Evolutionary conservation across 1,140 invertebrate species (phyloP), one percentile per base, ranked within the genome.

Genomic region (Zaprionus vittiger): DNA sequence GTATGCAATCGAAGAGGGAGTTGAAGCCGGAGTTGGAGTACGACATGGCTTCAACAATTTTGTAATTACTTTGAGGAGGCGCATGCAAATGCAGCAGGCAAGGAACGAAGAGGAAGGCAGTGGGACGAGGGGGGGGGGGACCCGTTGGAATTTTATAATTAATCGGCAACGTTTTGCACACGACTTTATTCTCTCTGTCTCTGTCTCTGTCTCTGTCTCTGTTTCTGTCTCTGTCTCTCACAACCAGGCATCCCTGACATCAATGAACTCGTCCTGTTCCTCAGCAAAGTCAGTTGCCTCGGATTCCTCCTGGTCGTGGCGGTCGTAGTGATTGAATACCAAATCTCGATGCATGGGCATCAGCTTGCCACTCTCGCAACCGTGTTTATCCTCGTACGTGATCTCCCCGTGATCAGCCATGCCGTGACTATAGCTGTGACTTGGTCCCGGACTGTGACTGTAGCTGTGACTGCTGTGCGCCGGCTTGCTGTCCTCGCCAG

Each of bases 281-380:
- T 91, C 91, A 49, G 85, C 78, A 64, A 79, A 87, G 34, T 84
- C 84, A 31, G 49, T 52, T 52, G 72, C 28, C 28, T 71, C 63
- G 15, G 73, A 82, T 14, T 77, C 64, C 34, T 80, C 73, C 44
- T 90, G 70, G 62, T 85, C 86, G 31, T 90, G 85, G 28, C 91
- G 73, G 14, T 86, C 86, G 72, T 80, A 92, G 49, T 92, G 91
- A 92, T 92, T 92, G 75, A 83, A 92, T 60, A 91, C 61, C 83
- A 92, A 89, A 73, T 91, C 91, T 54, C 83, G 77, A 77, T 79
- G 76, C 55, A 59, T 59, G 26, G 86, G 85, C 67, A 77, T 67
- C 65, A 91, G 24, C 41, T 90, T 90, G 47, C 85, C 85, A 24
- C 85, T 90, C 56, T 90, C 86, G 56, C 85, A 90, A 31, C 77